These are phyloP conservation scores for Zoanthus sociatus DNA, from an alignment of 92 coral and sea anemone species.

Conservation along the genomic window DNA sequence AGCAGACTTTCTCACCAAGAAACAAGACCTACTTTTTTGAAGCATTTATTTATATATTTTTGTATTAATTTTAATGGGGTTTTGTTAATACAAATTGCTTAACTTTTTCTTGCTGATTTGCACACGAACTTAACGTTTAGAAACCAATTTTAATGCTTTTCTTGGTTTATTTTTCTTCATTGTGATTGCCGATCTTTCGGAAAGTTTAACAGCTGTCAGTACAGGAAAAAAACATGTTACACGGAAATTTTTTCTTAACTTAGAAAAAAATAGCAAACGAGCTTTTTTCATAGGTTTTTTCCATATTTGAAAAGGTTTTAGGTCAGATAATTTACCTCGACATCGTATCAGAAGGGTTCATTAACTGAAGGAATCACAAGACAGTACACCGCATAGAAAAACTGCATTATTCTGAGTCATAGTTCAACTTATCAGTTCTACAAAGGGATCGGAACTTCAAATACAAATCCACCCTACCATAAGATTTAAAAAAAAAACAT, in stretches of 20 bases:
- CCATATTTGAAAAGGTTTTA: background rate
- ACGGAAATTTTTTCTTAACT: background rate
- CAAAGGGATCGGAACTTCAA: background rate
- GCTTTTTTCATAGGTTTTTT: background rate
- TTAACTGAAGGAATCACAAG: background rate
- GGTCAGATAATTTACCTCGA: background rate
- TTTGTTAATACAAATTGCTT: background rate
- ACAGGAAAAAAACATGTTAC: slow-evolving; percentile 12
- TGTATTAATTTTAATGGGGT: background rate
- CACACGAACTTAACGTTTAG: background rate
- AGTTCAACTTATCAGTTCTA: too few relatives aligned
- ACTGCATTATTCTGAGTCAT: background rate
- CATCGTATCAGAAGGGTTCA: slow-evolving; percentile 15
- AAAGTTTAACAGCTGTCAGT: slow-evolving; percentile 39
- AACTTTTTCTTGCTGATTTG: background rate
- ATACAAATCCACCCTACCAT: too few relatives aligned
- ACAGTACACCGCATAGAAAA: background rate
- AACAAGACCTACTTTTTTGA: background rate
- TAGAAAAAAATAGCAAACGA: background rate
- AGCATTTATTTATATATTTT: background rate
- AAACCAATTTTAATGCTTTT: background rate
- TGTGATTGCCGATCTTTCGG: background rate
- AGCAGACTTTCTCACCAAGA: background rate
- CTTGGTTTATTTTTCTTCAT: background rate
- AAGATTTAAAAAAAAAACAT: too few relatives aligned